Percentiles rank a stretch among this genome's conserved stretches.
Evolutionary conservation across 2,797 vertebrate species (phyloP).

Genomic region (Vireo griseus): DNA sequence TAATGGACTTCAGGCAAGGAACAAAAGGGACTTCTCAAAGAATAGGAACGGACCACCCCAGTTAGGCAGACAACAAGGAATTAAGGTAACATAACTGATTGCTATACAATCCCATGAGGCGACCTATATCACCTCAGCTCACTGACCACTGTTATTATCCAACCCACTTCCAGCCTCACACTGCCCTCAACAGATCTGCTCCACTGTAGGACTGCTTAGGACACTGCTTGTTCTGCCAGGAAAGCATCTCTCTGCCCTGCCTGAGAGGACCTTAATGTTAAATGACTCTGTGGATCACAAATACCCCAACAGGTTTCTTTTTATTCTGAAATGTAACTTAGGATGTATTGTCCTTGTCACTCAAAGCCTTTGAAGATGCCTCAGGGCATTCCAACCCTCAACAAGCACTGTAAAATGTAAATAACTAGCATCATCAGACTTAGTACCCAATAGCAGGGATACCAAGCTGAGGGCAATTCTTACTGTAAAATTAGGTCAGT

Average conservation of each 20-base stretch:
- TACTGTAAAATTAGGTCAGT: neutral
- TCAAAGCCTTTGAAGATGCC: neutral
- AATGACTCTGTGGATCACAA: neutral
- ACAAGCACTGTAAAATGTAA: neutral
- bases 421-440: neutral
- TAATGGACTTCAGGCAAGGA: neutral
- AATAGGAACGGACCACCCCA: neutral
- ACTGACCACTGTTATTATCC: neutral
- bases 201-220: neutral
- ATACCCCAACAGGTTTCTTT: neutral
- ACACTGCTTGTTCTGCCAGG: neutral
- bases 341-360: neutral
- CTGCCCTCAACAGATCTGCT: neutral
- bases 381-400: neutral
- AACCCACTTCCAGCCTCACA: neutral
- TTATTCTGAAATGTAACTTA: neutral
- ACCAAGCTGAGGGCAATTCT: neutral
- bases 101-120: fast-evolving
- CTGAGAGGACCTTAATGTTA: neutral
- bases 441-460: neutral
- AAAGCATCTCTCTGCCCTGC: neutral
- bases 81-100: neutral
- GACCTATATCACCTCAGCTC: neutral
- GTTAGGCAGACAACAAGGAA: neutral
- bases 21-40: neutral